Evolutionary conservation across 2,113 vertebrate species (phyloP), one percentile per base, ranked within the genome.

Genomic region (Tragulus kanchil): DNA sequence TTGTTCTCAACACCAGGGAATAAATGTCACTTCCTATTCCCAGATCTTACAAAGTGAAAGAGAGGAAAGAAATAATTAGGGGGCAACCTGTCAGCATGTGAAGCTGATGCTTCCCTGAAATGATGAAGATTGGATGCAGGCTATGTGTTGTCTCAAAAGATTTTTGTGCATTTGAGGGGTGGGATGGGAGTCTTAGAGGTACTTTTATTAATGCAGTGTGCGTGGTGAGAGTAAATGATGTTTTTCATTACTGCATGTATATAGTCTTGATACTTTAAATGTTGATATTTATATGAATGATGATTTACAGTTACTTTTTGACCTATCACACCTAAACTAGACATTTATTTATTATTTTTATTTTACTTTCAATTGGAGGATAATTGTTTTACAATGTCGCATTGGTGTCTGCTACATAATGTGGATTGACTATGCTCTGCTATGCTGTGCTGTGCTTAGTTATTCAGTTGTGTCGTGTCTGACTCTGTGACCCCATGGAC

Each of bases 21-120:
- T 62, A 54, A 85, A 89, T 82, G 65, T 42, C 61, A 79, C 71
- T 79, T 96, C 81, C 77, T 84, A 36, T 90, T 93, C 48, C 54
- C 71, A 95, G 81, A 67, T 79, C 25, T 26, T 50, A 54, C 77
- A 83, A 26, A 86, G 15, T 23, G 42, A 85, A 85, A 84, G 28
- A 42, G 65, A 84, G 59, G 67, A 67, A 71, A 93, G 85, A 78
- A 90, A 14, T 84, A 78, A 31, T 1, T 1, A 82, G 67, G 21
- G 23, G 75, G 67, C 1, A 0, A 67, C 8, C 7, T 62, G 25
- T 23, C 73, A 31, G 73, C 19, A 5, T 6, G 31, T 48, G 26
- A 87, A 48, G 42, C 62, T 48, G 17, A n/a, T 59, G 64, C 14
- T 59, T 94, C 56, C 23, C 58, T 45, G 42, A 77, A 45, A 67